Percentiles rank a stretch among this genome's conserved stretches.
phyloP scores from a whole-genome alignment of 2,797 vertebrate genomes.

The Dendrocincla fuliginosa region DNA sequence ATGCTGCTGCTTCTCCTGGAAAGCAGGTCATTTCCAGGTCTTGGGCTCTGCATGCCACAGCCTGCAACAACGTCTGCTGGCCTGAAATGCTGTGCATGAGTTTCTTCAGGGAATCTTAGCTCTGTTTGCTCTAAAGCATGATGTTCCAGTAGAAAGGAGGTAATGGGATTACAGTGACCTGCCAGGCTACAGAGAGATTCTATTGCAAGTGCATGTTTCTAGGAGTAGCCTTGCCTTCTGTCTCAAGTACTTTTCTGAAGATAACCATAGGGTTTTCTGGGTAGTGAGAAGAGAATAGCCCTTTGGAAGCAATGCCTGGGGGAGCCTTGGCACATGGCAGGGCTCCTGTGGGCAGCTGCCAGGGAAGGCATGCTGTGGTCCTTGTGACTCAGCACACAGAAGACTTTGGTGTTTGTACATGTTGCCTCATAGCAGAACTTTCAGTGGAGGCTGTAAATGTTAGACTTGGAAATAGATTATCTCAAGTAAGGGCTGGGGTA shows the following conservation, averaged over 20 bases:
- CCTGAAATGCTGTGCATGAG: not conserved
- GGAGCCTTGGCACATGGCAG: not conserved
- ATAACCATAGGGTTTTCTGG: not conserved
- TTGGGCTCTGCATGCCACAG: not conserved
- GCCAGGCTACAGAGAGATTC: not conserved
- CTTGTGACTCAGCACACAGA: rapidly evolving
- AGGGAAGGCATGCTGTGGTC: not conserved
- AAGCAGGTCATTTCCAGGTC: not conserved
- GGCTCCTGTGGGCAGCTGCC: not conserved
- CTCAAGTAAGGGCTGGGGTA: not conserved
- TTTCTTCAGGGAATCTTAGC: not conserved
- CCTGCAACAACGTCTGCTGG: not conserved
- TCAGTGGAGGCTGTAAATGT: not conserved
- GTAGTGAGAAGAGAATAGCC: not conserved
- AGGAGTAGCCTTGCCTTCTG: not conserved
- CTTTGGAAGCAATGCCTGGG: not conserved
- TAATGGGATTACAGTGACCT: not conserved
- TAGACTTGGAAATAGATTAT: not conserved
- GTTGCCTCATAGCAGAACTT: not conserved
- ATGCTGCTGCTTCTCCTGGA: not conserved
- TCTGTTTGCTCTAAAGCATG: not conserved
- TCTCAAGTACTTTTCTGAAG: not conserved
- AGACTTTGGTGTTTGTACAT: not conserved
- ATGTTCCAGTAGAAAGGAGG: not conserved
- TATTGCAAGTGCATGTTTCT: not conserved